Base-by-base conservation (phyloP, 2,797 vertebrate genomes). In the Cyclura pinguis region DNA sequence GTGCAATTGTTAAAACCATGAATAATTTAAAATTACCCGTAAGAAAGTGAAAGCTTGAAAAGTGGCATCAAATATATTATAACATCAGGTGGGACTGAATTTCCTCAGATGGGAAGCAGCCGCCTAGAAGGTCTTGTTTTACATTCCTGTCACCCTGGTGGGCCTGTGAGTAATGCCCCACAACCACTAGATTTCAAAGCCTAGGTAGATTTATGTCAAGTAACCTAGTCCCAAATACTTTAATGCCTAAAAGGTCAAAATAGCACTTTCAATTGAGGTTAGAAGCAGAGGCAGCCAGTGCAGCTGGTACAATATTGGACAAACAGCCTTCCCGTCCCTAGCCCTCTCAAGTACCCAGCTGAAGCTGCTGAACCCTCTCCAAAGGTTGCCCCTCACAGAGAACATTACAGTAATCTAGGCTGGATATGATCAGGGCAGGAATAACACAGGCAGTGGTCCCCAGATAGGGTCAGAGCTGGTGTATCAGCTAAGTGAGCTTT, bases 351-450 rank as follows among this genome's bases (percentile, higher is more conserved):
- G 52, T 52, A 74, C 57, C 55, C 35, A 38, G 59, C 52, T 59
- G 72, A 86, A 86, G n/a, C 38, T 86, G 76, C 55, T 35, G 22
- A 86, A 57, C 35, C 50, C 27, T 86, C 50, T 86, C 59, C 52
- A 86, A 86, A 86, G 85, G n/a, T 14, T 6, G 24, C 13, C 24
- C 47, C 85, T 42, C 52, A 52, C 2, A 14, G 20, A 55, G 22
- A 12, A 55, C 29, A 80, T 80, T 50, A 29, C 27, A 80, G 27
- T 52, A 80, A 29, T 55, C 29, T 52, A 55, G 78, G 0, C 29
- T 55, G 27, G 50, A 16, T 55, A 27, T 55, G 78, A 32, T 13
- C 29, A 52, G 78, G 22, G 12, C 12, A 80, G 27, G 24, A 80
- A 1, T 55, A 80, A 55, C 12, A 27, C 32, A 52, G 27, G 50